Evolutionary conservation across 2,888 invertebrate genomes (phyloP).

Genomic region (Caenorhabditis drosophilae): DNA sequence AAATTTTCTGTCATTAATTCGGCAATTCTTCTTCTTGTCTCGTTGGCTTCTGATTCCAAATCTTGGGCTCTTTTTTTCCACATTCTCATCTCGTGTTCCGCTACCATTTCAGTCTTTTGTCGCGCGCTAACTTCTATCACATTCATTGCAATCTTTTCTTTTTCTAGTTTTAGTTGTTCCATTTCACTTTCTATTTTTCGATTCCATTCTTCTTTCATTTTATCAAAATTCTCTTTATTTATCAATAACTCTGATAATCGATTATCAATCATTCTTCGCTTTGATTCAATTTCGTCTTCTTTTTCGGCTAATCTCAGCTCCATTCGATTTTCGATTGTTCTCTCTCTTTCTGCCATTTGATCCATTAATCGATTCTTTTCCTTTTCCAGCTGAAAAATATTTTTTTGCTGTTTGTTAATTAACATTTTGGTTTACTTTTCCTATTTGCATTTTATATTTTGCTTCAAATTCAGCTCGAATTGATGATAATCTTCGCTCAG

Average conservation of each 20-base stretch:
- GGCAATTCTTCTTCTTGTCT: slow-evolving; percentile 17
- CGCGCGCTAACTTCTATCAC: not conserved
- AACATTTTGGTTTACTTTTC: slow-evolving; percentile 7
- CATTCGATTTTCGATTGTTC: slow-evolving; percentile 23
- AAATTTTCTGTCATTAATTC: slow-evolving; percentile 35
- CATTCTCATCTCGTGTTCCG: slow-evolving; percentile 21
- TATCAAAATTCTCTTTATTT: slow-evolving; percentile 40
- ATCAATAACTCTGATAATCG: slow-evolving; percentile 29
- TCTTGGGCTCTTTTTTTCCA: slow-evolving; percentile 30
- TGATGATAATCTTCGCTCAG: slow-evolving; percentile 24
- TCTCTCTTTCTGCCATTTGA: slow-evolving; percentile 27
- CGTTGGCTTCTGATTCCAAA: slow-evolving; percentile 20
- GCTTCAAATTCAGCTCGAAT: slow-evolving; percentile 34
- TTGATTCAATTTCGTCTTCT: slow-evolving; percentile 21
- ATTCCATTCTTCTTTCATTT: slow-evolving; percentile 27
- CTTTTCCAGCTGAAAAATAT: slow-evolving; percentile 24
- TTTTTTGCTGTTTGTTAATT: not conserved
- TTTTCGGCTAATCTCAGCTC: slow-evolving; percentile 27
- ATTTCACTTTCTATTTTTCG: slow-evolving; percentile 19
- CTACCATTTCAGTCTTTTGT: slow-evolving; percentile 8
- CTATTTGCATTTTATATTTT: slow-evolving; percentile 22
- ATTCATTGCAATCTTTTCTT: slow-evolving; percentile 17
- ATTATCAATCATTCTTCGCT: slow-evolving; percentile 29
- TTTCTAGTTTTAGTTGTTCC: slow-evolving; percentile 22
- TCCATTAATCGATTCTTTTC: slow-evolving; percentile 26